Evolutionary conservation across 2,797 vertebrate genomes (phyloP).

Genomic region (Sternotherus odoratus): DNA sequence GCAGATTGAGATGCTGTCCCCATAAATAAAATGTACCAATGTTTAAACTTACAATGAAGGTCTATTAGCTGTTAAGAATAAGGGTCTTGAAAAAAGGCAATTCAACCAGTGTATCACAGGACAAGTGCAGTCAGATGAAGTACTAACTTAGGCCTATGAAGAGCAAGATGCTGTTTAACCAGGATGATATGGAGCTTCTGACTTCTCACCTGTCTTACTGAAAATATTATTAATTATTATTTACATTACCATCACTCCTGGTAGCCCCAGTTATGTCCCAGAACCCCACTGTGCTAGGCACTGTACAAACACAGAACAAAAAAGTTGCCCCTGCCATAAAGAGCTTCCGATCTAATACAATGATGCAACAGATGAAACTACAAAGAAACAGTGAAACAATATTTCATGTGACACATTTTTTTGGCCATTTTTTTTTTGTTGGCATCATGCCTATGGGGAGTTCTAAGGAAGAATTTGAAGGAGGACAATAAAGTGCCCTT

Average conservation of each 20-base stretch:
- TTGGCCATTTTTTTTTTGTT: neutral
- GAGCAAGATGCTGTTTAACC: neutral
- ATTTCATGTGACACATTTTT: neutral
- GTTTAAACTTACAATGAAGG: conserved; percentile 7
- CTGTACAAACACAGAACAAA: neutral
- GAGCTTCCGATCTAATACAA: neutral
- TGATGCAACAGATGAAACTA: neutral
- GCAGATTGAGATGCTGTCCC: neutral
- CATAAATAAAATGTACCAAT: conserved; percentile 16
- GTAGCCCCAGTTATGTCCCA: neutral
- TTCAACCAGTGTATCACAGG: neutral
- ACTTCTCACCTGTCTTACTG: neutral
- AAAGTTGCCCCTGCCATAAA: neutral
- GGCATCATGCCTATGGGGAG: neutral
- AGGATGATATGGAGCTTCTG: neutral
- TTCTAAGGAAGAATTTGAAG: neutral
- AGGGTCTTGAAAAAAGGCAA: conserved; percentile 10
- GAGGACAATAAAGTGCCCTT: neutral
- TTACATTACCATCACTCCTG: neutral
- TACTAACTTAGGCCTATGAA: neutral
- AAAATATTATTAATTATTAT: neutral
- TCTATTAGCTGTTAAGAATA: neutral
- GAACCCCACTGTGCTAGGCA: neutral
- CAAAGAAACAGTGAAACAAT: neutral
- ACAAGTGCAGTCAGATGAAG: neutral